Evolutionary conservation across 2,888 invertebrate genomes (phyloP), one percentile per base, ranked within the genome.

Genomic region (Chironomus tentans): DNA sequence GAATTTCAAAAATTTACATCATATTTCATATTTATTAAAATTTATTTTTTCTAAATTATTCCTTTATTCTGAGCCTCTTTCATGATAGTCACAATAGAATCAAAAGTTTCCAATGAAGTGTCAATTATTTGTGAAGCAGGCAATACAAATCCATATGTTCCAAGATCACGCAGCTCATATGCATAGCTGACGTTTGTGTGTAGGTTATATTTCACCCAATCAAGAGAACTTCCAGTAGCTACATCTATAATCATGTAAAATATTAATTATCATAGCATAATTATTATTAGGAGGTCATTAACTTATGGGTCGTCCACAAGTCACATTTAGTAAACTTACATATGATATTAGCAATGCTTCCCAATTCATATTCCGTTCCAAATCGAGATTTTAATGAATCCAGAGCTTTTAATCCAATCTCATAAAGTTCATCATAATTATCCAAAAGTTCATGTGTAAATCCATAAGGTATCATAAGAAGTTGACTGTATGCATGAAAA

Each of bases 401-500:
- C 3, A 81, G 79, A 13, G 82, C 79, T 4, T 78, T 81, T 28
- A 79, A 76, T 56, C 78, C 82, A 18, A 83, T 80, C 1, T 77
- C 82, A 82, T 89, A 89, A 79, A 87, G 83, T 79, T 88, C 87
- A 76, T 87, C 79, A 78, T 88, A 87, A 80, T 90, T 89, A 0
- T 86, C 87, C 18, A 88, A 80, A 77, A 87, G 87, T 0, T 84
- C 82, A 0, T 81, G 82, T 0, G 88, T 88, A 79, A 90, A 88
- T 0, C 92, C 92, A 81, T 90, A 92, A 0, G 92, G 91, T 75
- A 90, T 82, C 72, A 92, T 82, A 22, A 92, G 81, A 47, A 89
- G 83, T 79, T 93, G 92, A 0, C 91, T 89, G 79, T 87, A 92
- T 0, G 92, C 90, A 81, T 94, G 93, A 81, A 93, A 88, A 0